Evolutionary conservation across 2,888 invertebrate species (phyloP).

Genomic region (Agonopterix arenella): DNA sequence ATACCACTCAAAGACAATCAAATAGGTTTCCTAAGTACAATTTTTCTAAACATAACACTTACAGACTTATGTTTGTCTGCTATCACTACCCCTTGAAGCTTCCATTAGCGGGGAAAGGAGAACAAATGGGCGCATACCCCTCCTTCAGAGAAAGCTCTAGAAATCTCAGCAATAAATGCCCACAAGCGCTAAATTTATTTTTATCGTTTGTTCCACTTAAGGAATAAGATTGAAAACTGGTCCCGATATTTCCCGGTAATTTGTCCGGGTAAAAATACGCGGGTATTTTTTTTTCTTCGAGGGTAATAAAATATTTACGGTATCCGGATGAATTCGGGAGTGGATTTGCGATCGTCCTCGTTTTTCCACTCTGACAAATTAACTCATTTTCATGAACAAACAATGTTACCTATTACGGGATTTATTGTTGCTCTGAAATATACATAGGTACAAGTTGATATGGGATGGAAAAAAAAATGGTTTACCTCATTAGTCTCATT

Average conservation of each 20-base stretch:
- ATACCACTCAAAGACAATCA: too few relatives aligned
- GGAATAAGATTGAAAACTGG: slow-evolving; percentile 72
- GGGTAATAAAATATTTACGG: slow-evolving; percentile 70
- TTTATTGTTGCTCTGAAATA: too few relatives aligned
- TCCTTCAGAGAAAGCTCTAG: slow-evolving; percentile 43
- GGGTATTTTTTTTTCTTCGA: slow-evolving; percentile 43
- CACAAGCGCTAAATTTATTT: slow-evolving; percentile 70
- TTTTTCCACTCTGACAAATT: slow-evolving; percentile 56
- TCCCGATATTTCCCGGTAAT: slow-evolving; percentile 65
- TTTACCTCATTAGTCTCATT: too few relatives aligned
- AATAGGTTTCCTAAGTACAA: too few relatives aligned
- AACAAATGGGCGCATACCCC: slow-evolving; percentile 28
- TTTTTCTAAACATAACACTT: too few relatives aligned
- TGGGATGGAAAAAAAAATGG: too few relatives aligned
- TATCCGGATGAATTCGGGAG: slow-evolving; percentile 59
- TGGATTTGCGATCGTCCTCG: slow-evolving; percentile 40
- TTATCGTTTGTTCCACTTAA: slow-evolving; percentile 73
- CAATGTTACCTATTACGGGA: slow-evolving; percentile 16
- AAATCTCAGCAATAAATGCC: slow-evolving; percentile 72
- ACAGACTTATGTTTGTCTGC: neutral
- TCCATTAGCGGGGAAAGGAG: slow-evolving; percentile 36
- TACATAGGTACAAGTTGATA: too few relatives aligned
- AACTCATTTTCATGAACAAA: slow-evolving; percentile 64
- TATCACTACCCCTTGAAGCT: slow-evolving; percentile 16
- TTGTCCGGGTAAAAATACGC: slow-evolving; percentile 34